Percentiles rank a stretch among this genome's conserved stretches.
Evolutionary conservation across 2,888 invertebrate genomes (phyloP).

Genomic region (Adelognathus sp.): DNA sequence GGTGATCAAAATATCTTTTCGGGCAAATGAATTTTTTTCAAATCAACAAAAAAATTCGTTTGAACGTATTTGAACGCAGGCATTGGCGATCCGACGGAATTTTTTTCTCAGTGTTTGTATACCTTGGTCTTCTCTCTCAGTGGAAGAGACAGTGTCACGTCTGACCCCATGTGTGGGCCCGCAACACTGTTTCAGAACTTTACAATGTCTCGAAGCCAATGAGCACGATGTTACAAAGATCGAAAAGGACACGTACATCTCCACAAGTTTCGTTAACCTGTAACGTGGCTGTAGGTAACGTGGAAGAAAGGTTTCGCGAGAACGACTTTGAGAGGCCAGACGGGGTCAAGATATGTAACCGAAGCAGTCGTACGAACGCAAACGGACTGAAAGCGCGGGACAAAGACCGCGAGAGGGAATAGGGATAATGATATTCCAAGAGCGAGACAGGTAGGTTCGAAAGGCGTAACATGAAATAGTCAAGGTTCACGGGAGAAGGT

Average conservation of each 20-base stretch:
- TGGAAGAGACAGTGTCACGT: no score
- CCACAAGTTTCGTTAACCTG: neutral
- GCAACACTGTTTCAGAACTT: no score
- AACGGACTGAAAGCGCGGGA: constrained; percentile 30
- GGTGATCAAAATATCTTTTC: no score
- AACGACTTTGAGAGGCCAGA: neutral
- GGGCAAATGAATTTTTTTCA: no score
- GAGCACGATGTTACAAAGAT: neutral
- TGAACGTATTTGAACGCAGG: no score
- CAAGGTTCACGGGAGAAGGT: constrained; percentile 73
- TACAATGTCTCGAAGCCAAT: neutral
- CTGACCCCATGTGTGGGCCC: no score
- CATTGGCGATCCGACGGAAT: no score
- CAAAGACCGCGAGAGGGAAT: constrained; percentile 40
- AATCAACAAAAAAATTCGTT: no score
- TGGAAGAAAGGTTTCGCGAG: neutral
- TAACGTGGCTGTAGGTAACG: neutral
- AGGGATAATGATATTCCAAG: constrained; percentile 24
- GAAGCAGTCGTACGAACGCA: neutral
- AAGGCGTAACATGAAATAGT: constrained; percentile 64
- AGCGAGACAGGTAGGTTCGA: constrained; percentile 47
- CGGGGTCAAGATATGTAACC: constrained; percentile 34
- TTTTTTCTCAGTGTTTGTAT: no score
- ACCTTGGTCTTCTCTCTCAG: no score
- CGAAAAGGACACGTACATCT: neutral